Evolutionary conservation across 2,888 invertebrate genomes (phyloP), one percentile per base, ranked within the genome.

Genomic region (Andricus quercusramuli): DNA sequence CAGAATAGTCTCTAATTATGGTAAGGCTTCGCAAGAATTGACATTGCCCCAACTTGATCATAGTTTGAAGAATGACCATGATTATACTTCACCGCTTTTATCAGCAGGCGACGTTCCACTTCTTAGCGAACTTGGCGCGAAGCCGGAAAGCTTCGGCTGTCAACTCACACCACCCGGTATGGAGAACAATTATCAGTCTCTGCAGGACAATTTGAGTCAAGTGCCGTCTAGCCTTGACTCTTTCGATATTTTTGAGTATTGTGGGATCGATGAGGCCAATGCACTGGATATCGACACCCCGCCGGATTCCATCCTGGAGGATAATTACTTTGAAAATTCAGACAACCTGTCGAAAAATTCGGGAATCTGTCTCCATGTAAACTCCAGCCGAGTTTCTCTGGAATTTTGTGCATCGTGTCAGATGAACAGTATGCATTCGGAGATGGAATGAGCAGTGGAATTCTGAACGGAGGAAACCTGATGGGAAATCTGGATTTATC

Each of bases 331-430:
- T 87, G 56, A 85, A 85, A 88, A 86, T 59, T 84, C 91, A 15
- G 91, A 93, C 20, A 93, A 93, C 85, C 17, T 17, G 5, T 5
- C 17, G 47, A 17, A 47, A 47, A 92, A 93, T 47, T 94, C 95
- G 76, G 95, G 95, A 22, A 93, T 95, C 25, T 95, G 95, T 87
- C 90, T 95, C 20, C 95, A 95, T 86, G 93, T 95, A 22, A 94
- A 94, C 81, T 93, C 94, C 64, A 93, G 94, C 70, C 93, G 93
- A 88, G 93, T 95, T 56, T 95, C 95, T 0, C 88, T 95, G 81
- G 95, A 95, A 87, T 94, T 94, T 87, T 95, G 95, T 88, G 91
- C 94, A 2, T 91, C 91, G 47, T 95, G 95, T 85, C 94, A 94
- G 15, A 59, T 32, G 37, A 74, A 74, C 20, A 74, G 74, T 11